These are phyloP conservation scores for Amphiprion percula DNA, from an alignment of 2,113 vertebrate genomes.

Conservation along the genomic window DNA sequence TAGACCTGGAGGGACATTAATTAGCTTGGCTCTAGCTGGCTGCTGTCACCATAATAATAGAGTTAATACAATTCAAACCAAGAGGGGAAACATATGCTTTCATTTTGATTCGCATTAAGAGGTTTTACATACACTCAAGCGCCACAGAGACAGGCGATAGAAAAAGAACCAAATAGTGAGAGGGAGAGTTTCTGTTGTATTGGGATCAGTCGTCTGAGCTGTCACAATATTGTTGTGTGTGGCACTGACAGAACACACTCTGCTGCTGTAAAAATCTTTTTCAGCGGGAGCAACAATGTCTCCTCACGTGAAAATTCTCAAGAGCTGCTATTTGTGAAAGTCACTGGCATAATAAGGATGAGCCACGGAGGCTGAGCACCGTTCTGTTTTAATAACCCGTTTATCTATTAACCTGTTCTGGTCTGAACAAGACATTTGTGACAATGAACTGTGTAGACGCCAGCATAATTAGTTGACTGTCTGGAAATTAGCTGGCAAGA, in stretches of 20 bases:
- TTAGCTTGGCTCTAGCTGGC: conserved; percentile 27
- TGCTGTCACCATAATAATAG: conserved; percentile 3
- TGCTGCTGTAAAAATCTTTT: conserved; percentile 14
- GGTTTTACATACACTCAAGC: conserved; percentile 24
- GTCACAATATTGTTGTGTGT: conserved; percentile 44
- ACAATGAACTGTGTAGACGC: background rate
- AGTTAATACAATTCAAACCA: conserved; percentile 40
- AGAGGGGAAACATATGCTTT: background rate
- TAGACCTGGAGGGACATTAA: conserved; percentile 52
- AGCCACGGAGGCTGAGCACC: conserved; percentile 9
- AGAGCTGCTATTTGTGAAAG: conserved; percentile 41
- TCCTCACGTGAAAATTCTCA: conserved; percentile 39
- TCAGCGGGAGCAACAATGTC: conserved; percentile 17
- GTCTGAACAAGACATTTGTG: conserved; percentile 9
- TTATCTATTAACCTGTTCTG: conserved; percentile 8
- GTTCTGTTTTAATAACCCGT: conserved; percentile 8
- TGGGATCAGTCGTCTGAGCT: conserved; percentile 42
- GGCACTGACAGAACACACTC: conserved; percentile 6
- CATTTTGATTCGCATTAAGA: conserved; percentile 19
- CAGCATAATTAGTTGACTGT: background rate
- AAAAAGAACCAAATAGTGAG: conserved; percentile 1
- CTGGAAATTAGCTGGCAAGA: background rate
- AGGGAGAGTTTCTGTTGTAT: conserved; percentile 2
- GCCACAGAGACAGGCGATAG: background rate
- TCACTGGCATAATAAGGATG: conserved; percentile 23